phyloP scores from a whole-genome alignment of 2,113 vertebrate species.

The Seriola aureovittata region DNA sequence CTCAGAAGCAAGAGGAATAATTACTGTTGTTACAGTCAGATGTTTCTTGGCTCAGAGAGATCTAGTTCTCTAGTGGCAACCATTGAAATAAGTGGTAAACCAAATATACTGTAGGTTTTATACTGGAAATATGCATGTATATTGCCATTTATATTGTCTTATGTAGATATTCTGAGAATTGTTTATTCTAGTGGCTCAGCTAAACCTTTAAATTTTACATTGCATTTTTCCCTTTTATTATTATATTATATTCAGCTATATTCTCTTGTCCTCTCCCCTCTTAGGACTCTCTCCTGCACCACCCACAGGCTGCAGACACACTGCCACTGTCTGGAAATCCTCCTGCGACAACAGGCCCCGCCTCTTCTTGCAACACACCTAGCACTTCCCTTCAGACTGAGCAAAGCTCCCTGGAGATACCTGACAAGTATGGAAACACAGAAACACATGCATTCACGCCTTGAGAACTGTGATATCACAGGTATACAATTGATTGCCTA shows the following conservation, averaged over 20 bases:
- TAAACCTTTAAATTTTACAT: not conserved
- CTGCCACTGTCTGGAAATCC: constrained; percentile 63
- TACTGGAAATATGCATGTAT: not conserved
- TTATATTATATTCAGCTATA: not conserved
- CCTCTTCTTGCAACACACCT: constrained; percentile 72
- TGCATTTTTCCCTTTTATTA: not conserved
- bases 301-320: constrained; percentile 77
- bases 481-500: not conserved
- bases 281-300: constrained; percentile 78
- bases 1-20: constrained; percentile 17
- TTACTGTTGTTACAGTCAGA: constrained; percentile 14
- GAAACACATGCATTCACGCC: not conserved
- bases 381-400: constrained; percentile 83
- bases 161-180: not conserved
- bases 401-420: constrained; percentile 85
- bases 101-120: not conserved
- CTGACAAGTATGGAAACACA: constrained; percentile 43
- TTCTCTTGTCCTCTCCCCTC: not conserved
- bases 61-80: not conserved
- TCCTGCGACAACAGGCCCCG: constrained; percentile 64
- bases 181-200: not conserved
- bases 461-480: not conserved
- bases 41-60: not conserved
- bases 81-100: not conserved
- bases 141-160: not conserved